phyloP scores from a whole-genome alignment of 2,113 vertebrate species.

The Ceyx melanurus region DNA sequence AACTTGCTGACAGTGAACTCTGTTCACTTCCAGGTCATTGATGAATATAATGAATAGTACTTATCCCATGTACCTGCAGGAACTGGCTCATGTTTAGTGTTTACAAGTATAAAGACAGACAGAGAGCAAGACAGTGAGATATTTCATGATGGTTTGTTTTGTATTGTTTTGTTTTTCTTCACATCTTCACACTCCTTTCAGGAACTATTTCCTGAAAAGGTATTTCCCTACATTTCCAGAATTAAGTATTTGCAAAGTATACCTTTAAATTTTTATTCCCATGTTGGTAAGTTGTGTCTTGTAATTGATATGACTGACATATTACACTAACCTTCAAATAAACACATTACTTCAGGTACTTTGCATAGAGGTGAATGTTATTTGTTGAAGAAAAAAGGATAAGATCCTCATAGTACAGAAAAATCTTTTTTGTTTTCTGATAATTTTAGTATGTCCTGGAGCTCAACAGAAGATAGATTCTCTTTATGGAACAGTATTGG shows the following conservation, averaged over 20 bases:
- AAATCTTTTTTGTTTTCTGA: neutral
- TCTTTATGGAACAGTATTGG: rapidly evolving
- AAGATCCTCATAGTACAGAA: neutral
- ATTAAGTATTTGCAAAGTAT: neutral
- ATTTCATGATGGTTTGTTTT: neutral
- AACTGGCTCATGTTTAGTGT: neutral
- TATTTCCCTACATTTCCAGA: neutral
- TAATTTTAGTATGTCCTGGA: neutral
- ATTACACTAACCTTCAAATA: neutral
- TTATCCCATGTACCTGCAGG: neutral
- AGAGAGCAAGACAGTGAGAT: neutral
- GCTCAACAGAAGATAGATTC: neutral
- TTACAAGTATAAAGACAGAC: neutral
- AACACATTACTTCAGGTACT: neutral
- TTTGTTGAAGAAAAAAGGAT: neutral
- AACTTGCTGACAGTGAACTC: too few relatives aligned
- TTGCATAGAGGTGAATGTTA: neutral
- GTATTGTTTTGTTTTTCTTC: neutral
- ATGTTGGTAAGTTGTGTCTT: neutral
- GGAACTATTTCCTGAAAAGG: neutral
- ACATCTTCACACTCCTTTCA: neutral
- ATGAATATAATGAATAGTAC: too few relatives aligned
- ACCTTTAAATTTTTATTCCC: neutral
- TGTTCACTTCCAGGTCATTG: too few relatives aligned
- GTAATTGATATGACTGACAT: neutral